Base-by-base conservation (phyloP, 2,888 invertebrate genomes). In the Chamaedrilus cognettii region DNA sequence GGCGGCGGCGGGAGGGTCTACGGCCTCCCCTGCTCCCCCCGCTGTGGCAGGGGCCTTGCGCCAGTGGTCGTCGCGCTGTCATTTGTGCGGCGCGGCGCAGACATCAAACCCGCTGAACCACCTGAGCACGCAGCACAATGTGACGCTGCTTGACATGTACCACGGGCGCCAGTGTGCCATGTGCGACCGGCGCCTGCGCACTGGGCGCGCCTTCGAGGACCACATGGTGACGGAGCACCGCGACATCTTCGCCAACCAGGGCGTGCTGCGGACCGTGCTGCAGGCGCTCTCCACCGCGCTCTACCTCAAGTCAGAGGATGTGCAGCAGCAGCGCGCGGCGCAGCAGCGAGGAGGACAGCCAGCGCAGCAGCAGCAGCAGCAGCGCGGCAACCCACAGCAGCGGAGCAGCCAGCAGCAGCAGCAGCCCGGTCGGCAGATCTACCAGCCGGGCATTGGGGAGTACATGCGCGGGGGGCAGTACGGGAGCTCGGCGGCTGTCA, bases 231-330 rank as follows among this genome's bases (percentile, higher is more conserved):
- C 58, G 32, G 59, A 68, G 23, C 68, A 68, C 30, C 58, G 64
- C 4, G 68, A 68, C 49, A 68, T 68, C 30, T 68, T 68, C 33
- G 68, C 68, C 33, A 68, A 68, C 57, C 65, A 68, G 57, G 68
- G 65, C 49, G 68, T 68, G 42, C 50, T 68, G 30, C 52, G 59
- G 19, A 68, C 68, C 26, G 68, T 68, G 19, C 51, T 68, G 33
- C 68, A 68, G 55, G 68, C 68, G 30, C 60, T 68, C 19, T 68
- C 68, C 30, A 59, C 68, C 11, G 68, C 68, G 30, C 58, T 66
- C 11, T 57, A 60, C 30, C 59, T 68, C 19, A 68, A 68, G 34
- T 33, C 64, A 15, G 64, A 68, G 59, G 68, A 68, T 4, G 57
- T 58, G 2, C 34, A 49, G 3, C 59, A 63, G 28, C 61, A 62